Evolutionary conservation across 2,888 invertebrate species (phyloP).

Genomic region (Melitaea athalia): DNA sequence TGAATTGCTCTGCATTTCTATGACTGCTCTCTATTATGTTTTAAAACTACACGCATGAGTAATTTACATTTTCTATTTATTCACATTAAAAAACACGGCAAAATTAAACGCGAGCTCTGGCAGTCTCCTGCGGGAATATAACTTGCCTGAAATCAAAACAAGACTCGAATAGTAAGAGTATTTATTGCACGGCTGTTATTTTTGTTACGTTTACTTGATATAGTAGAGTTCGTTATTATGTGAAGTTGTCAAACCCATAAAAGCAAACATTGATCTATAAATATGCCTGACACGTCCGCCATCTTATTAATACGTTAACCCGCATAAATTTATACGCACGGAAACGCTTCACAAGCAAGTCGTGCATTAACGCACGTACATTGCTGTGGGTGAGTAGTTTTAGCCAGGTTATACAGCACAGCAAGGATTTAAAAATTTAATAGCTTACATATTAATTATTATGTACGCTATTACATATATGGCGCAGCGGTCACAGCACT

Average conservation of each 20-base stretch:
- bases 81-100: not conserved
- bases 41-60: constrained; percentile 23
- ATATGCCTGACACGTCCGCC: not conserved
- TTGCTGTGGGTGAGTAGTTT: no score
- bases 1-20: constrained; percentile 34
- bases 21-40: constrained; percentile 30
- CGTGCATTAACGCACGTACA: no score
- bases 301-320: not conserved
- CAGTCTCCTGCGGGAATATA: not conserved
- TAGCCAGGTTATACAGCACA: no score
- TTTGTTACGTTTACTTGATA: no score
- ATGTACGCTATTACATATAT: no score
- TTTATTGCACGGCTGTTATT: no score
- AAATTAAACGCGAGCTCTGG: not conserved
- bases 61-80: constrained; percentile 20
- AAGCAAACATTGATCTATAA: not conserved
- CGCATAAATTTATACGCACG: not conserved
- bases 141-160: not conserved
- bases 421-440: no score
- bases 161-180: not conserved
- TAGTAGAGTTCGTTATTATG: not conserved
- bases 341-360: no score
- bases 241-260: not conserved
- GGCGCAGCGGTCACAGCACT: no score
- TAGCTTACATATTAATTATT: no score